A percentile compares a stretch with the other conserved stretches of the same genome.
phyloP scores from a whole-genome alignment of 1,140 invertebrate genomes.

The Wiebesia pumilae region DNA sequence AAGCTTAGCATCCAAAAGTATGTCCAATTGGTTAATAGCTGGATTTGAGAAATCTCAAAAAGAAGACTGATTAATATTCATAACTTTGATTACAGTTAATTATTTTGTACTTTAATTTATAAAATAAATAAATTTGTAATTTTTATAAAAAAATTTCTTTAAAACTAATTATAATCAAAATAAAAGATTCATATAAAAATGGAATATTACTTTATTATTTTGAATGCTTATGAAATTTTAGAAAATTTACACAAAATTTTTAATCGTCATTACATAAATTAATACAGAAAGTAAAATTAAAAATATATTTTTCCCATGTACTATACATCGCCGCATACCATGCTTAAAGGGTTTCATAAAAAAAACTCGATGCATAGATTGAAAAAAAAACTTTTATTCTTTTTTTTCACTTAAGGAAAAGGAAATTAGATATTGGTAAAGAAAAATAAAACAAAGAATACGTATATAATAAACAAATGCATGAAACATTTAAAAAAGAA shows the following conservation, averaged over 20 bases:
- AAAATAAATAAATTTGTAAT: conserved; percentile 17
- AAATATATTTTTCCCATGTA: neutral
- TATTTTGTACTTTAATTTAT: conserved; percentile 23
- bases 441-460: conserved; percentile 29
- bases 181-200: conserved; percentile 9
- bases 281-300: conserved; percentile 7
- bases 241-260: conserved; percentile 15
- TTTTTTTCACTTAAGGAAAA: conserved; percentile 26
- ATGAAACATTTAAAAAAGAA: conserved; percentile 1
- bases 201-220: conserved; percentile 23
- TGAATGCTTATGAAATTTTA: neutral
- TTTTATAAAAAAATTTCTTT: neutral
- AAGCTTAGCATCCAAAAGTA: conserved; percentile 42
- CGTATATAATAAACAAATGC: conserved; percentile 35
- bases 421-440: conserved; percentile 14
- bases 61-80: conserved; percentile 25
- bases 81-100: conserved; percentile 3
- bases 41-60: conserved; percentile 26
- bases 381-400: conserved; percentile 47
- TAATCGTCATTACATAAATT: conserved; percentile 13
- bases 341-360: neutral
- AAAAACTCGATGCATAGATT: conserved; percentile 21
- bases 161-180: neutral
- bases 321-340: neutral
- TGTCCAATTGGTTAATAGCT: conserved; percentile 37